Evolutionary conservation across 1,140 invertebrate genomes (phyloP).

Genomic region (Bactericera cockerelli): DNA sequence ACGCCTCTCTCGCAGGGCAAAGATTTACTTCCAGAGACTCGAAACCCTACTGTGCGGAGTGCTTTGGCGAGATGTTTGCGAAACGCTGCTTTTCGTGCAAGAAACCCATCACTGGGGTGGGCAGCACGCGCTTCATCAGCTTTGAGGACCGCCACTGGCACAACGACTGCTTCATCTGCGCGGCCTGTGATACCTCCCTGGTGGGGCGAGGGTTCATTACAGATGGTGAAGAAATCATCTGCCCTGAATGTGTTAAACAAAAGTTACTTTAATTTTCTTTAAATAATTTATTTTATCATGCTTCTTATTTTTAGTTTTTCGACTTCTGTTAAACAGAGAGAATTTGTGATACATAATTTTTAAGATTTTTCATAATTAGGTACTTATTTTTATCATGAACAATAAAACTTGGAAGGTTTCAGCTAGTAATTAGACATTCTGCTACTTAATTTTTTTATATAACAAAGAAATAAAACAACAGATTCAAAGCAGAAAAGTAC

Average conservation of each 20-base stretch:
- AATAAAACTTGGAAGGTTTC: no score
- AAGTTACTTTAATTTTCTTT: constrained; percentile 60
- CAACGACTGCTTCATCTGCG: constrained; percentile 98
- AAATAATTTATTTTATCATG: no score
- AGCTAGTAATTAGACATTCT: no score
- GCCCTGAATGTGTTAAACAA: constrained; percentile 95
- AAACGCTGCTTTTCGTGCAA: constrained; percentile 95
- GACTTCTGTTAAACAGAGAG: no score
- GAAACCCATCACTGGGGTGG: constrained; percentile 98
- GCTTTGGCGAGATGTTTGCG: constrained; percentile 96
- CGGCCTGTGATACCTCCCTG: constrained; percentile 82
- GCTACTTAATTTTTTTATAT: no score
- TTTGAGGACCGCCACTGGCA: constrained; percentile 99
- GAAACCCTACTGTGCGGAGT: constrained; percentile 97
- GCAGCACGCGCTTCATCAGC: constrained; percentile 96
- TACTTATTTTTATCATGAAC: no score
- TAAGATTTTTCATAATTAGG: no score
- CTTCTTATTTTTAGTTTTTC: no score
- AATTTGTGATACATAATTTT: no score
- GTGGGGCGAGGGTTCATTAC: constrained; percentile 98
- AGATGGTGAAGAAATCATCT: constrained; percentile 90
- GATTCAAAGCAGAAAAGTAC: no score
- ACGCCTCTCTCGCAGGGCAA: constrained; percentile 86
- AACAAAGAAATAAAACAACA: no score
- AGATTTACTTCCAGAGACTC: constrained; percentile 97